Evolutionary conservation across 2,113 vertebrate genomes (phyloP), one percentile per base, ranked within the genome.

Genomic region (Andinoacara biseriatus): DNA sequence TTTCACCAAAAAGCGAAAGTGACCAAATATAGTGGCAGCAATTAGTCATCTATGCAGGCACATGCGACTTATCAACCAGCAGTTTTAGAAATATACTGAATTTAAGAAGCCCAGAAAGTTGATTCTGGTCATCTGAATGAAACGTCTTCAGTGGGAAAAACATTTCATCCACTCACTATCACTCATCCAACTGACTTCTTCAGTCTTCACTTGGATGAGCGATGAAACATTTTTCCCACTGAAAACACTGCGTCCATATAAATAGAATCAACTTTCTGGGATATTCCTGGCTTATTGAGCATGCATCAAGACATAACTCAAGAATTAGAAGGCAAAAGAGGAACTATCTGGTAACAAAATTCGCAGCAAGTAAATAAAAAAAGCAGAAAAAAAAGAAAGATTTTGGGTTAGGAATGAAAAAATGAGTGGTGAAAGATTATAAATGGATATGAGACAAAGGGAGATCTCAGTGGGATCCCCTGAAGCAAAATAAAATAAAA

Each of bases 11-110:
- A 31, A 31, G 5, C 5, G 31, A 31, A 75, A 76, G 49, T 62
- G 14, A 14, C 5, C 29, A 38, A 33, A 49, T 62, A 10, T 7
- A 22, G 13, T 22, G 62, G 86, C 86, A 89, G 81, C 20, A 18
- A 82, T 83, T 33, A 74, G 29, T 54, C 4, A 22, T n/a, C n/a
- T 58, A 79, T 76, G 40, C 83, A 91, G 3, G 49, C 11, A 67
- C 87, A 84, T 86, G 86, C 85, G 58, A 40, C 26, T 72, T 33
- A 33, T 72, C 26, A 33, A 5, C 31, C 46, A n/a, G 67, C 46
- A 54, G 1, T 54, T 54, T 31, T 49, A 20, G 20, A 60, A 57
- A 56, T 11, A 43, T 57, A 60, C 49, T 65, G 10, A 33, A 31
- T 54, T 38, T 8, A 38, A 38, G 35, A 38, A 38, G 9, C 35